Evolutionary conservation across 2,113 vertebrate genomes (phyloP), one percentile per base, ranked within the genome.

Genomic region (Athene cunicularia): DNA sequence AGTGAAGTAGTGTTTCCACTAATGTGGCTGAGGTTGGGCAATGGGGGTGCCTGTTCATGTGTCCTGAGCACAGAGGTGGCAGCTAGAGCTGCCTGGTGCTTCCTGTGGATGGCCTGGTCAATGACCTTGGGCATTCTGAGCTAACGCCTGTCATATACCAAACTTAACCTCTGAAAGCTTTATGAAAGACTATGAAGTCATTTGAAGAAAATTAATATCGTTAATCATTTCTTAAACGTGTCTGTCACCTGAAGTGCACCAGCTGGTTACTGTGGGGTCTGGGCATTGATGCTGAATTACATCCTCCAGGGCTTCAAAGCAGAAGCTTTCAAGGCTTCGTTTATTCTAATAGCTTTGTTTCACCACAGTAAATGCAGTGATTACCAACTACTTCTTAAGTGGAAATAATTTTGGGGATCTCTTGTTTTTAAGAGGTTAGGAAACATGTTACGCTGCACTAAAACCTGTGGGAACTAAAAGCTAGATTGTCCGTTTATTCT

Each of bases 31-130:
- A 32, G 60, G 23, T 23, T 45, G 52, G 56, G 68, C 53, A 14
- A 4, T 19, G 23, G 2, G 14, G 11, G 20, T 81, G 39, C 5
- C 11, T 5, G 2, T 33, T 82, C 16, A 23, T 0, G 1, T 62
- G 41, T 32, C 53, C 52, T 67, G 67, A 95, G 52, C 30, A 22
- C 9, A 30, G 72, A 72, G 27, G 15, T 60, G 58, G 17, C 43
- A 79, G 56, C 11, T n/a, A 9, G 14, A 75, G 41, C 41, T 0
- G 0, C 37, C 52, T 80, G n/a, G 20, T 86, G 32, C 21, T 66
- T 32, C 9, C 23, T 59, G 52, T 45, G 33, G 0, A 62, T 71
- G 8, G 12, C 8, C 4, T 37, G 22, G 23, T 22, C 21, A 8
- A 5, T 79, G 41, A 45, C 27, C 10, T 14, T 41, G 43, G 26